Evolutionary conservation across 2,888 invertebrate genomes (phyloP).

Genomic region (Drosophila kambysellisi): DNA sequence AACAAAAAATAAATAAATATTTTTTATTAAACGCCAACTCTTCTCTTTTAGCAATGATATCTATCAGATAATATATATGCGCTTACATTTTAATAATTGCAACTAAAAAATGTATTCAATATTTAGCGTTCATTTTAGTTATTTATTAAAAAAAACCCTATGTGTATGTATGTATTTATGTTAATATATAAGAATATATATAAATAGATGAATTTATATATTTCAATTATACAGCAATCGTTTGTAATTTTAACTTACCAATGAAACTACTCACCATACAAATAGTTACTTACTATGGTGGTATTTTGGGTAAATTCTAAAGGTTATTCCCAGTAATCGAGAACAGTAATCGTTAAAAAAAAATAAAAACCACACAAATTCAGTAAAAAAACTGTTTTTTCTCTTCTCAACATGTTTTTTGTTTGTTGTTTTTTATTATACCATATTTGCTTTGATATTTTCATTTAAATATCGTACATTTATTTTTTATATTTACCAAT

Average conservation of each 20-base stretch:
- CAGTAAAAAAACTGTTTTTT: neutral
- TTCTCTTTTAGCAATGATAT: neutral
- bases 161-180: conserved; percentile 3
- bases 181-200: conserved; percentile 2
- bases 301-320: neutral
- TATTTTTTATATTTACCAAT: conserved; percentile 29
- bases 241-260: neutral
- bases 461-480: conserved; percentile 40
- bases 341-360: neutral
- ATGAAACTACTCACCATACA: neutral
- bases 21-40: neutral
- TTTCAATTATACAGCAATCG: neutral
- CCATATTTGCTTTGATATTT: conserved; percentile 30
- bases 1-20: neutral
- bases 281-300: neutral
- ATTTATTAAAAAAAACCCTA: neutral
- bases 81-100: neutral
- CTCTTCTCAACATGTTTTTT: conserved; percentile 42
- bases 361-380: neutral
- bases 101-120: neutral
- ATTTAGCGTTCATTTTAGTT: neutral
- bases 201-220: neutral
- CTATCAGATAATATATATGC: neutral
- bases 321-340: neutral
- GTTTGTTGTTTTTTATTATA: conserved; percentile 41